Percentiles rank a stretch among this genome's conserved stretches.
Conservation (phyloP, 2,797 vertebrate genomes). For the Coendou prehensilis region DNA sequence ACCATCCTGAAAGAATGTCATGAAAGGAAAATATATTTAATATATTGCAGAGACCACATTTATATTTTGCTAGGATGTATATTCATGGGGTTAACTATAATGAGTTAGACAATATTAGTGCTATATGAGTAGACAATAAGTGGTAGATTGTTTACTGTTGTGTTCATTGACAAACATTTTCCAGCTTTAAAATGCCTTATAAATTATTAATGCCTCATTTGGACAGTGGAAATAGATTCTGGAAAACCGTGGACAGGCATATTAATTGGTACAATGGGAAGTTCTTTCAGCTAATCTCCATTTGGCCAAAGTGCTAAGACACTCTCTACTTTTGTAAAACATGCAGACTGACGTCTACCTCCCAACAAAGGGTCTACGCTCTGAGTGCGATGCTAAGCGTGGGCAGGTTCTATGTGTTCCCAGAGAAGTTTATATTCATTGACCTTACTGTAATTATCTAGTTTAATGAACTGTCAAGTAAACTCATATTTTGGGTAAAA, state of each 20-base stretch:
- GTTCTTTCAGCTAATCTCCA: not conserved
- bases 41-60: not conserved
- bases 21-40: not conserved
- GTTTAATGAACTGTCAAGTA: not conserved
- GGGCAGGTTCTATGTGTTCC: not conserved
- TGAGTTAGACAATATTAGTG: not conserved
- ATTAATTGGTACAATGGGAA: not conserved
- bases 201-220: not conserved
- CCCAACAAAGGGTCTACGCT: not conserved
- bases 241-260: not conserved
- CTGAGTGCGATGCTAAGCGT: not conserved
- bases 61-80: conserved; percentile 3
- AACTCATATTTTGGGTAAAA: not conserved
- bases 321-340: not conserved
- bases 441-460: not conserved
- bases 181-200: not conserved
- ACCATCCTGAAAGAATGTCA: not conserved
- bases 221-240: not conserved
- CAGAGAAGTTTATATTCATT: not conserved
- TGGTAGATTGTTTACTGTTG: not conserved
- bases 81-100: not conserved
- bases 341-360: not conserved
- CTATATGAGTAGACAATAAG: not conserved
- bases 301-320: not conserved
- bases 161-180: conserved; percentile 4